Base-by-base conservation (phyloP, 1,140 invertebrate genomes). In the Hypothenemus hampei region DNA sequence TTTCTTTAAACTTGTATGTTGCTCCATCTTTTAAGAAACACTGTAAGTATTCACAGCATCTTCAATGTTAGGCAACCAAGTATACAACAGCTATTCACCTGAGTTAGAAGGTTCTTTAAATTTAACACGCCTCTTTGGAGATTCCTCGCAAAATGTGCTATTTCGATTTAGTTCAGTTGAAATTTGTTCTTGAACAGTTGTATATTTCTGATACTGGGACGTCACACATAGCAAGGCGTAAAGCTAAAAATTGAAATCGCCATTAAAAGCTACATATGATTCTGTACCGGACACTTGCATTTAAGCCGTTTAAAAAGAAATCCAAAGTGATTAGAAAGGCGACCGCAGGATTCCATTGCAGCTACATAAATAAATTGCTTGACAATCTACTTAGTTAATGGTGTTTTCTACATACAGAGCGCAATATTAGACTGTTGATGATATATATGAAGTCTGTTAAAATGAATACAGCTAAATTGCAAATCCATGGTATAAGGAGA, bases 181-280 rank as follows among this genome's bases (percentile, higher is more conserved):
- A 31, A 1, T 1, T 31, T 31, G 10, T 31, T 86, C 86, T 47
- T 86, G 72, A 4, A 86, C 87, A 6, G 78, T 83, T 52, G 78
- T 74, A 58, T 87, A 84, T 67, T 89, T 86, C 67, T 89, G 87
- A 64, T 87, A 89, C 66, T 89, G 86, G 3, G 87, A 89, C 58
- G 88, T 79, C 39, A 90, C 86, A 75, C 86, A 89, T 8, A 89
- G 75, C 63, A 89, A 72, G 29, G 83, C 80, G 71, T 90, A 89
- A 33, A 85, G 72, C 87, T 90, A 78, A 53, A 77, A 78, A 20
- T 4, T n/a, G 4, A 37, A 4, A 4, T n/a, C 2, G 4, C 16
- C 36, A 13, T 16, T 13, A 46, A 46, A 3, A 43, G 10, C 19
- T 1, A 43, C 6, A 43, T n/a, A 43, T 11, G 36, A 37, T 8